Evolutionary conservation across 2,888 invertebrate genomes (phyloP).

Genomic region (Hoplodrina ambigua): DNA sequence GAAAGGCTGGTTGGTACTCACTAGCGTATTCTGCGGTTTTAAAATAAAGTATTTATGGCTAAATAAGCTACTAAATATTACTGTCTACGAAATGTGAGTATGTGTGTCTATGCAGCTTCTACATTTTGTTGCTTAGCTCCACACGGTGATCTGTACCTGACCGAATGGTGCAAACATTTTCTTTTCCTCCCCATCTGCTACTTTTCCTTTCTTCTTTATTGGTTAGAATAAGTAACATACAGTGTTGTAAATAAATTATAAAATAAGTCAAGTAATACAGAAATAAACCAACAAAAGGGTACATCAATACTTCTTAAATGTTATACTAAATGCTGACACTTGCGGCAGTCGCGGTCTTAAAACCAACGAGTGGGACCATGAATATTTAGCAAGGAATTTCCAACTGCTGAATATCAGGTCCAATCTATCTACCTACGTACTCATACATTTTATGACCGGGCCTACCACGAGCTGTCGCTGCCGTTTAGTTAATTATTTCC

Average conservation of each 20-base stretch:
- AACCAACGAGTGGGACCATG: not conserved
- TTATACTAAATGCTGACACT: conserved; percentile 3
- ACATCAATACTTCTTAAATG: conserved; percentile 6
- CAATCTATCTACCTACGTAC: too few species aligned
- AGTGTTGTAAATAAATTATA: conserved; percentile 54
- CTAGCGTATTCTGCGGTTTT: conserved; percentile 20
- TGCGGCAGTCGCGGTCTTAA: conserved; percentile 4
- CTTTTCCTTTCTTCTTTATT: conserved; percentile 93
- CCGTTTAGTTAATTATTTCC: not conserved
- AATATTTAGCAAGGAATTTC: not conserved
- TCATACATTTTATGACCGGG: not conserved
- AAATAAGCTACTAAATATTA: conserved; percentile 41
- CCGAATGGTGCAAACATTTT: conserved; percentile 95
- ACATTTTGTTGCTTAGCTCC: conserved; percentile 55
- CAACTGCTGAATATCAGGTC: not conserved
- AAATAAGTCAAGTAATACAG: conserved; percentile 40
- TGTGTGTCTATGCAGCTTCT: conserved; percentile 54
- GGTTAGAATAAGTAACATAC: conserved; percentile 67
- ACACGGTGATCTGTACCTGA: conserved; percentile 91
- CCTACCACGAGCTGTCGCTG: not conserved
- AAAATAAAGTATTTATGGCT: conserved; percentile 12
- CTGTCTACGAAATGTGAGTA: conserved; percentile 34
- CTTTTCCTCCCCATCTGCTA: conserved; percentile 93
- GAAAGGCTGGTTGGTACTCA: conserved; percentile 21
- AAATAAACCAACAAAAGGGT: conserved; percentile 36